phyloP scores from a whole-genome alignment of 2,888 invertebrate species.

The Spilarctia lutea region DNA sequence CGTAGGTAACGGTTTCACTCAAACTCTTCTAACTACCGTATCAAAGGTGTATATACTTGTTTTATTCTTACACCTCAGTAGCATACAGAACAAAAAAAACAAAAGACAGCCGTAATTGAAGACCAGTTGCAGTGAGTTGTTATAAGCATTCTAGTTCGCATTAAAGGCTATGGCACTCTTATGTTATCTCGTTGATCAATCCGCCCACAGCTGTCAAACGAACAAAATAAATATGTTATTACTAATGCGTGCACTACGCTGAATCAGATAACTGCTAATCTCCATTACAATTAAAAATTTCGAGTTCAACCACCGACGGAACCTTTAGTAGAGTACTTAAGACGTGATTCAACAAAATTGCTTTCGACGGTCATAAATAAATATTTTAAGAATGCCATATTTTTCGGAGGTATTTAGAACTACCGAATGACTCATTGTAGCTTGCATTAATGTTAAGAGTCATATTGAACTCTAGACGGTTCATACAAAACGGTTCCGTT shows the following conservation, averaged over 20 bases:
- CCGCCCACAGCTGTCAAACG: slow-evolving; percentile 85
- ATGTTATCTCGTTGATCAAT: slow-evolving; percentile 74
- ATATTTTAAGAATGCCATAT: slow-evolving; percentile 51
- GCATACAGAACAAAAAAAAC: slow-evolving; percentile 51
- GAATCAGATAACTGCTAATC: slow-evolving; percentile 83
- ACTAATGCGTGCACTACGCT: slow-evolving; percentile 78
- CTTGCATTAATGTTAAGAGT: slow-evolving; percentile 54
- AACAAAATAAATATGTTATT: slow-evolving; percentile 85
- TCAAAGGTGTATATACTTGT: slow-evolving; percentile 31
- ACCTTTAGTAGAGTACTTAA: slow-evolving; percentile 56
- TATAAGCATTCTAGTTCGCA: slow-evolving; percentile 64
- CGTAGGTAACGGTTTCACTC: background rate
- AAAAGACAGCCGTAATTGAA: slow-evolving; percentile 63
- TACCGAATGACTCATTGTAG: slow-evolving; percentile 53
- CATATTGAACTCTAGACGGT: slow-evolving; percentile 10
- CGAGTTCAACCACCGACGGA: slow-evolving; percentile 70
- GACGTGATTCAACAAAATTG: slow-evolving; percentile 59
- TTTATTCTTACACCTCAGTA: slow-evolving; percentile 49
- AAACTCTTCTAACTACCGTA: slow-evolving; percentile 21
- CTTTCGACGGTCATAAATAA: slow-evolving; percentile 50
- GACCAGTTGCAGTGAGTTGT: slow-evolving; percentile 69
- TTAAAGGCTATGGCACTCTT: slow-evolving; percentile 63
- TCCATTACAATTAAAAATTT: slow-evolving; percentile 85
- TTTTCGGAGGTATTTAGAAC: slow-evolving; percentile 58
- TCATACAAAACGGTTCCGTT: background rate